phyloP scores from a whole-genome alignment of 2,888 invertebrate species.

The Xestia sexstrigata region DNA sequence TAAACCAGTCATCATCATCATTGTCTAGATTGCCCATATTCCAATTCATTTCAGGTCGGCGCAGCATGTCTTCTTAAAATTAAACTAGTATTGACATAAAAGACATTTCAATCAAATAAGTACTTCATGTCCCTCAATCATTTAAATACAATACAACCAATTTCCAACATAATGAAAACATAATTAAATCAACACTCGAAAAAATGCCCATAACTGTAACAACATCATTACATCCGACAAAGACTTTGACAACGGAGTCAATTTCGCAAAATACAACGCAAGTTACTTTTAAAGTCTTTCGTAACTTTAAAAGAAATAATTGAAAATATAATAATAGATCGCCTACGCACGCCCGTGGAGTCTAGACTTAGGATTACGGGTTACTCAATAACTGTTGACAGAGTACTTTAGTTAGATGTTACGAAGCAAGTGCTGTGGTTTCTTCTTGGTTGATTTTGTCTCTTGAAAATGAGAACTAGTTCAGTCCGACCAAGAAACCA shows the following conservation, averaged over 20 bases:
- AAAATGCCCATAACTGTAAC: background rate
- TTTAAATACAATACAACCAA: slow-evolving; percentile 3
- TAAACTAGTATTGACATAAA: background rate
- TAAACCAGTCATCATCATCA: background rate
- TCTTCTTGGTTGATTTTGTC: background rate
- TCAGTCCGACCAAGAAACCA: background rate
- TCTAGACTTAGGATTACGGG: slow-evolving; percentile 46
- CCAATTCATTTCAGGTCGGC: too few relatives aligned
- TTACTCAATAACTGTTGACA: slow-evolving; percentile 37
- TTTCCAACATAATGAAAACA: background rate
- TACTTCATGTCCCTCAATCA: background rate
- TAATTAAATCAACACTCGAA: slow-evolving; percentile 23
- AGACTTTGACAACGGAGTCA: background rate
- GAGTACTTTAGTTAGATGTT: background rate
- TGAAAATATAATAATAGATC: slow-evolving; percentile 20
- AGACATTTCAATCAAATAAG: background rate
- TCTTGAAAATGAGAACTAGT: background rate
- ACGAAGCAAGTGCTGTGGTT: slow-evolving; percentile 19
- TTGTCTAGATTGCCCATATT: too few relatives aligned
- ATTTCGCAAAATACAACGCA: slow-evolving; percentile 22
- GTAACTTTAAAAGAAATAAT: slow-evolving; percentile 29
- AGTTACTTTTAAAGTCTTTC: slow-evolving; percentile 11
- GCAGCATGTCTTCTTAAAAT: background rate
- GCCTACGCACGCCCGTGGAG: slow-evolving; percentile 21
- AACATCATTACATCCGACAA: slow-evolving; percentile 10